Evolutionary conservation across 2,888 invertebrate species (phyloP).

Genomic region (Leptinotarsa juncta): DNA sequence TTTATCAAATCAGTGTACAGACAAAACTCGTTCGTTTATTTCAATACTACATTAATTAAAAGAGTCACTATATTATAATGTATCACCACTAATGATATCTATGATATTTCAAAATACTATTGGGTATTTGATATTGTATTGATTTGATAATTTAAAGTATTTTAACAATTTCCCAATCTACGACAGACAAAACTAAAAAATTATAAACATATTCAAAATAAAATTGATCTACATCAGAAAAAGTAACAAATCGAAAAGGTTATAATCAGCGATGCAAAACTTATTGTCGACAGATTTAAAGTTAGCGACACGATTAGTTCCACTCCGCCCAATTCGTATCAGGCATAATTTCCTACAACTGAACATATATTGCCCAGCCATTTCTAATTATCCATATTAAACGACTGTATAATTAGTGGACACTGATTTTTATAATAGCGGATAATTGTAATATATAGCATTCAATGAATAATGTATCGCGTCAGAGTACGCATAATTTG

Average conservation of each 20-base stretch:
- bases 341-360: slow-evolving; percentile 26
- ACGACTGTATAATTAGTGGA: slow-evolving; percentile 35
- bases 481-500: slow-evolving; percentile 25
- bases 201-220: neutral
- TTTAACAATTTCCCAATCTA: too few relatives aligned
- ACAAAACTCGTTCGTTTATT: too few relatives aligned
- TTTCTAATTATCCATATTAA: slow-evolving; percentile 34
- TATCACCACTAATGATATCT: too few relatives aligned
- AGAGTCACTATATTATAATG: too few relatives aligned
- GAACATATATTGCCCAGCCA: slow-evolving; percentile 32
- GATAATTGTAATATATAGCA: slow-evolving; percentile 35
- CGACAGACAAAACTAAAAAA: neutral
- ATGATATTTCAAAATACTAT: too few relatives aligned
- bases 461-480: slow-evolving; percentile 35
- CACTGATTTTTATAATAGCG: slow-evolving; percentile 30
- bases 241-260: neutral
- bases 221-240: neutral
- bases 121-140: too few relatives aligned
- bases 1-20: too few relatives aligned
- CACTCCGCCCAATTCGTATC: slow-evolving; percentile 24
- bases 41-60: too few relatives aligned
- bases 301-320: slow-evolving; percentile 18
- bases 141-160: too few relatives aligned
- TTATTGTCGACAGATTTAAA: slow-evolving; percentile 30
- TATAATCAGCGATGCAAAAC: neutral